A percentile compares a stretch with the other conserved stretches of the same genome.
phyloP scores from a whole-genome alignment of 2,797 vertebrate species.

The Galagoides demidoff region DNA sequence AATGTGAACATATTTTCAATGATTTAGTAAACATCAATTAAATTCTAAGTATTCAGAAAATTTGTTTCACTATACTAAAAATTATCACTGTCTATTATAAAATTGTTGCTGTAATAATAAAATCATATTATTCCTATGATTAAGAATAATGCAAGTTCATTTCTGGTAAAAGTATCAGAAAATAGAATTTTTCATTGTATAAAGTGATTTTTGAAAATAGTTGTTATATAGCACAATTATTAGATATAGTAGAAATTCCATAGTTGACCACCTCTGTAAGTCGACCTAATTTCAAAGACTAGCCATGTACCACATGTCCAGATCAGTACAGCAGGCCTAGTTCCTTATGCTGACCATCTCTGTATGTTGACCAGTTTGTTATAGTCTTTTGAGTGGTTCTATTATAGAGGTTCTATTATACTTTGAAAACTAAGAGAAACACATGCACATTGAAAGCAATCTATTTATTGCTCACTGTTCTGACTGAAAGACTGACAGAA shows the following conservation, averaged over 20 bases:
- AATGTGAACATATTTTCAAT: constrained; percentile 11
- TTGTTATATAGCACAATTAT: not conserved
- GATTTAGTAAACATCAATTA: not conserved
- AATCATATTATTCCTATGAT: constrained; percentile 20
- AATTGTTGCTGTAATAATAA: not conserved
- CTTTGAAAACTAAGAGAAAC: not conserved
- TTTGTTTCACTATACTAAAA: not conserved
- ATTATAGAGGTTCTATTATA: not conserved
- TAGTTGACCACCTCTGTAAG: too few relatives aligned
- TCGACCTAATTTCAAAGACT: too few relatives aligned
- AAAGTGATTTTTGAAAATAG: constrained; percentile 41
- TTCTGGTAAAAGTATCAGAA: not conserved
- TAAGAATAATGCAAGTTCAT: constrained; percentile 54
- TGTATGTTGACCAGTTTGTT: too few relatives aligned
- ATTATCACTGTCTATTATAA: constrained; percentile 22
- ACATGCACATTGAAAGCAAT: not conserved
- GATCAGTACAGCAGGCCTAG: too few relatives aligned
- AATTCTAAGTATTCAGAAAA: constrained; percentile 35
- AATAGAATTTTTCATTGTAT: not conserved
- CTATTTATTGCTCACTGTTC: not conserved
- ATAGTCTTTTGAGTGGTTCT: too few relatives aligned
- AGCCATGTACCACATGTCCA: too few relatives aligned
- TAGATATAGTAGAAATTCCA: not conserved
- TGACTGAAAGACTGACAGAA: not conserved
- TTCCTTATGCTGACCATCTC: too few relatives aligned